Evolutionary conservation across 1,140 invertebrate species (phyloP), one percentile per base, ranked within the genome.

Genomic region (Hyphantria cunea): DNA sequence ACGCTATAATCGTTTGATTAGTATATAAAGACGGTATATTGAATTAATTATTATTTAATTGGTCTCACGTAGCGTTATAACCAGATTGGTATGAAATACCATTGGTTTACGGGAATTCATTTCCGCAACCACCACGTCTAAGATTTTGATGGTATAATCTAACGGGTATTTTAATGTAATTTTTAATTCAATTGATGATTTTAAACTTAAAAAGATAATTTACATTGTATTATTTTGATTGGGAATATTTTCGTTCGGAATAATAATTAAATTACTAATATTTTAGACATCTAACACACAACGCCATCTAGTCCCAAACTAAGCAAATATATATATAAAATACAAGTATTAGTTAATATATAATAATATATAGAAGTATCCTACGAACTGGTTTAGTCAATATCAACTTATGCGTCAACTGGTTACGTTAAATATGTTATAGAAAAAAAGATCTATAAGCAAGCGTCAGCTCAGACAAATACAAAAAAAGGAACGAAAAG

Each of bases 31-130:
- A 58, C 55, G 32, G 44, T 42, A 58, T 58, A 49, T 49, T 39
- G 55, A 58, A 49, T 58, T 58, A 49, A 58, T 49, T 58, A 56
- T 41, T 45, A 56, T 56, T 56, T 56, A 34, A 56, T 56, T 56
- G 47, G 53, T 47, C 13, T 41, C 6, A 34, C 33, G 45, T 47
- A 47, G 53, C 44, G 41, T 56, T 41, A 53, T 25, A 5, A 25
- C 5, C 17, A 25, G 17, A 15, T 53, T 53, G 10, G 51, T 45
- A 39, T 49, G 45, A 25, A 10, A 58, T 58, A 44, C 49, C n/a
- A 13, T 45, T 11, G 49, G 34, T 58, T 58, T 58, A 37, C 33
- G 14, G 10, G 32, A 49, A 58, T 15, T 41, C 32, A 42, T 58
- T 14, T 49, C 44, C 14, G 10, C 34, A 15, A 15, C 15, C 31